Percentiles rank a stretch among this genome's conserved stretches.
phyloP scores from a whole-genome alignment of 2,113 vertebrate genomes.

The Callithrix jacchus region DNA sequence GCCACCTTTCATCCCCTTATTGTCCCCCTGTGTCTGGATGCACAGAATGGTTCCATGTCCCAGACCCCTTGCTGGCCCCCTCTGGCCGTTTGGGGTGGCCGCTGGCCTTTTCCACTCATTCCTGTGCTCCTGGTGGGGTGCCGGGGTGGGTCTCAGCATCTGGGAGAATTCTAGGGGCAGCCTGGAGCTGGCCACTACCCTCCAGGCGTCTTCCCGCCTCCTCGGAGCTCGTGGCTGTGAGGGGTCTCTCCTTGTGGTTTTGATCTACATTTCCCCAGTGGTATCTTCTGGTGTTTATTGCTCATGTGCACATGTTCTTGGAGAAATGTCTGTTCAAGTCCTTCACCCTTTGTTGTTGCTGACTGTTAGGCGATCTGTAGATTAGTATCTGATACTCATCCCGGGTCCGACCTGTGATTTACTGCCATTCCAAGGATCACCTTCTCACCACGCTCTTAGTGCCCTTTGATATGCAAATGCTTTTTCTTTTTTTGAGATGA shows the following conservation, averaged over 20 bases:
- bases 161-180: no score
- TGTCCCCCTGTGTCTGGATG: background rate
- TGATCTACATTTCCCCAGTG: rapidly evolving
- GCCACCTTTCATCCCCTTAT: no score
- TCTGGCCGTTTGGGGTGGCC: background rate
- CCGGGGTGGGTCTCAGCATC: background rate
- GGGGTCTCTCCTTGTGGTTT: background rate
- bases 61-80: background rate
- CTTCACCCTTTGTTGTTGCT: background rate
- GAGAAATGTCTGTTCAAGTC: background rate
- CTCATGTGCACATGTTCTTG: background rate
- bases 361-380: background rate
- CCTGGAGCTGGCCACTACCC: rapidly evolving
- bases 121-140: background rate
- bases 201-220: background rate
- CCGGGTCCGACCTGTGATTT: background rate
- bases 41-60: rapidly evolving
- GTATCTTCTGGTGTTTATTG: background rate
- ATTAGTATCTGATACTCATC: no score
- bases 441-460: background rate
- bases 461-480: no score
- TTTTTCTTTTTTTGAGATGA: no score
- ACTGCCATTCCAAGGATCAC: background rate
- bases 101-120: background rate
- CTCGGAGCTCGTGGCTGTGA: rapidly evolving